A percentile compares a stretch with the other conserved stretches of the same genome.
These are phyloP conservation scores for Drosophila lacteicornis DNA, from an alignment of 1,140 invertebrate species.

Conservation along the genomic window DNA sequence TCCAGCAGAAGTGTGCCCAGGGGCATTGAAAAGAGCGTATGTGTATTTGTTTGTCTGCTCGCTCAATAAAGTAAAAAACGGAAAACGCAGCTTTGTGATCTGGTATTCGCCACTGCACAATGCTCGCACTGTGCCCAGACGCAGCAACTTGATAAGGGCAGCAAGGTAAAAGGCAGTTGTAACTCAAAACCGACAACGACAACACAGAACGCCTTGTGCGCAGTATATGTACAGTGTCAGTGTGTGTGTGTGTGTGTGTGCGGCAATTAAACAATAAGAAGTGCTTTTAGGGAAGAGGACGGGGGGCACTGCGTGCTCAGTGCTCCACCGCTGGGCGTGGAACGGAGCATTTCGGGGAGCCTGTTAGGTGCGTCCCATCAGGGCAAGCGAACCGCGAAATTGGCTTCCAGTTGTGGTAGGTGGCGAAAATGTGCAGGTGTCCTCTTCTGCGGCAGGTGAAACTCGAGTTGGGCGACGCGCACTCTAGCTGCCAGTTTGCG, in stretches of 20 bases:
- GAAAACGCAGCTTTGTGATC: slow-evolving; percentile 18
- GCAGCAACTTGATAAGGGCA: slow-evolving; percentile 66
- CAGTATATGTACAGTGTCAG: slow-evolving; percentile 9
- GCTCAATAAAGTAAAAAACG: slow-evolving; percentile 33
- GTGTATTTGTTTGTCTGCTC: slow-evolving; percentile 47
- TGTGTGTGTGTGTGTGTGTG: slow-evolving; percentile 39
- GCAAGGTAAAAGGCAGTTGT: slow-evolving; percentile 66
- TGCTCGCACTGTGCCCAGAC: slow-evolving; percentile 30
- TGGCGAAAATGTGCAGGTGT: slow-evolving; percentile 25
- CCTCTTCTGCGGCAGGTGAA: slow-evolving; percentile 53
- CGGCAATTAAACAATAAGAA: slow-evolving; percentile 73
- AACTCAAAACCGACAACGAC: slow-evolving; percentile 62
- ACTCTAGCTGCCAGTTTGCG: slow-evolving; percentile 6
- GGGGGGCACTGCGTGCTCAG: slow-evolving; percentile 19
- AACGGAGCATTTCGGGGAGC: slow-evolving; percentile 41
- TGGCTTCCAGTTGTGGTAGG: slow-evolving; percentile 44
- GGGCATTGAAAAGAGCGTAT: slow-evolving; percentile 26
- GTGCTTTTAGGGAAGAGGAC: slow-evolving; percentile 5
- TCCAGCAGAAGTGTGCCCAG: slow-evolving; percentile 1
- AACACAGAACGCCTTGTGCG: slow-evolving; percentile 50
- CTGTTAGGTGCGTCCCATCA: slow-evolving; percentile 37
- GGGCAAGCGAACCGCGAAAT: slow-evolving; percentile 76
- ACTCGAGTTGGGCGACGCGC: slow-evolving; percentile 12
- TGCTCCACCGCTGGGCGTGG: slow-evolving; percentile 65
- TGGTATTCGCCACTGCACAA: slow-evolving; percentile 18